Evolutionary conservation across 2,888 invertebrate species (phyloP).

Genomic region (Plagodis dolabraria): DNA sequence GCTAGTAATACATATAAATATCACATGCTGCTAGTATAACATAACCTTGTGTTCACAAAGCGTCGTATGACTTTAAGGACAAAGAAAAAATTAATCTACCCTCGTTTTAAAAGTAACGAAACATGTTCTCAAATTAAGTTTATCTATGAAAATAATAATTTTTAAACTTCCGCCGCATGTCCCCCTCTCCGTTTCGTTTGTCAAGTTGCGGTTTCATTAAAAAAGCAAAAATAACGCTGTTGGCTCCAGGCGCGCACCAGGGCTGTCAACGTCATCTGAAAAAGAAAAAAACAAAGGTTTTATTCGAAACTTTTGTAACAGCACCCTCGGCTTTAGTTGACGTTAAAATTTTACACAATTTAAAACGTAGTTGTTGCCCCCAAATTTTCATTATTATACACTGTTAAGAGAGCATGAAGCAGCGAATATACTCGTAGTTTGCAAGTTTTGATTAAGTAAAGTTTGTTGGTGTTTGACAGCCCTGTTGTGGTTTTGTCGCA

Average conservation of each 20-base stretch:
- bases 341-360: constrained; percentile 53
- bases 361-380: constrained; percentile 37
- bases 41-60: no score
- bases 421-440: constrained; percentile 5
- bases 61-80: no score
- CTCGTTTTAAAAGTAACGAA: constrained; percentile 30
- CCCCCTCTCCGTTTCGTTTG: constrained; percentile 48
- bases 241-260: constrained; percentile 45
- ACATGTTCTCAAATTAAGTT: no score
- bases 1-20: no score
- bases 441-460: not conserved
- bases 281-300: constrained; percentile 37
- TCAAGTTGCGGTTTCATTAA: constrained; percentile 51
- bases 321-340: constrained; percentile 48
- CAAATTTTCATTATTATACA: constrained; percentile 39
- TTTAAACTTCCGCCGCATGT: constrained; percentile 29
- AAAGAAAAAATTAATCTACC: no score
- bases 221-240: constrained; percentile 58
- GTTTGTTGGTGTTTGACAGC: constrained; percentile 11
- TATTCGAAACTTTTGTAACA: constrained; percentile 48
- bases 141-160: no score
- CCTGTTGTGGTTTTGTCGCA: constrained; percentile 14
- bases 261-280: constrained; percentile 50
- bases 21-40: no score
- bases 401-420: constrained; percentile 18